Base-by-base conservation (phyloP, 1,140 invertebrate genomes). In the Drosophila aff. region DNA sequence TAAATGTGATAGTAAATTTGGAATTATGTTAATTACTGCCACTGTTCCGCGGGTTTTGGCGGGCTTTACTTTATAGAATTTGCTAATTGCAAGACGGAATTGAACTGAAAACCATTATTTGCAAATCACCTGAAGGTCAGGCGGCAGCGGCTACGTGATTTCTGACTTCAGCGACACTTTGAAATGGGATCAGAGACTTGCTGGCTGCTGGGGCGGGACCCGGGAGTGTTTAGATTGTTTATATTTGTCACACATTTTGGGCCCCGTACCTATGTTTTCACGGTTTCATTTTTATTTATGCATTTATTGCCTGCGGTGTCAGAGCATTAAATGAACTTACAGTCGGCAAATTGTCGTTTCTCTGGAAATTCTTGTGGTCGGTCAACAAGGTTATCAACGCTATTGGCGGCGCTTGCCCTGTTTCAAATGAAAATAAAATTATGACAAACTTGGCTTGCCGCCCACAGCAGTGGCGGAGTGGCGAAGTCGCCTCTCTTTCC, bases 301-400 rank as follows among this genome's bases (percentile, higher is more conserved):
- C 33, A 53, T 7, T 38, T 78, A 81, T 84, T 67, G 62, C 81
- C 63, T 23, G 67, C 60, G 66, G 81, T 67, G 68, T 60, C 46
- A 46, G 52, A 63, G 58, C 74, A 90, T 81, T 53, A 84, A 81
- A 79, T 68, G 43, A 49, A 63, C 58, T 78, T 46, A 41, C 66
- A 58, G 49, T 63, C 73, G 47, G 62, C 44, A 76, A 78, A 73
- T 86, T 86, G 73, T 75, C 63, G 73, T 87, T 83, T 69, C 40
- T 65, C 74, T 87, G 73, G 64, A 89, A 87, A 79, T 79, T 84
- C 74, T 84, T 85, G 85, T 76, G 85, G 81, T 79, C 81, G 85
- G 81, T 90, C 85, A 90, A 89, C 85, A 84, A 89, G 85, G 85
- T 90, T 84, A 90, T 90, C 85, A 90, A 79, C 81, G 76, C 53